Evolutionary conservation across 2,888 invertebrate species (phyloP).

Genomic region (Sinopyrophorus schimmeli): DNA sequence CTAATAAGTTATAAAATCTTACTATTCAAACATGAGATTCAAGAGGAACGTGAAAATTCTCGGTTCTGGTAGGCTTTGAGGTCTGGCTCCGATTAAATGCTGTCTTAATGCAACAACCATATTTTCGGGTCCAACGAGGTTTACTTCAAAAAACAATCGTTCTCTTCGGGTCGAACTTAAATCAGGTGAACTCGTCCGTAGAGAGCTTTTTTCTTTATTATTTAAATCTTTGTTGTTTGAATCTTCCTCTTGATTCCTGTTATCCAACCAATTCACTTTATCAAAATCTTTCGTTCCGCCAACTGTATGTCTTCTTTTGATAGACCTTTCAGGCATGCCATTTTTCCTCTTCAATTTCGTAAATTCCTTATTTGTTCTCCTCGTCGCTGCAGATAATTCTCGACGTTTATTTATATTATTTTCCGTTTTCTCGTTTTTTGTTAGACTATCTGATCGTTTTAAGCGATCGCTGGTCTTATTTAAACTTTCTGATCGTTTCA

Average conservation of each 20-base stretch:
- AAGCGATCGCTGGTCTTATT: slow-evolving; percentile 59
- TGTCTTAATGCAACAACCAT: slow-evolving; percentile 57
- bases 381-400: slow-evolving; percentile 57
- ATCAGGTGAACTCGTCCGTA: slow-evolving; percentile 66
- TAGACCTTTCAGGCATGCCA: slow-evolving; percentile 79
- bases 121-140: slow-evolving; percentile 58
- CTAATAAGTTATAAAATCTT: slow-evolving; percentile 10
- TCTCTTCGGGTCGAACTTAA: slow-evolving; percentile 56
- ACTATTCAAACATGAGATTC: slow-evolving; percentile 61
- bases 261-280: slow-evolving; percentile 63
- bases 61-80: slow-evolving; percentile 59
- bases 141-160: slow-evolving; percentile 58
- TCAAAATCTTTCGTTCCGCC: slow-evolving; percentile 90
- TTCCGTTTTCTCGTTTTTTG: slow-evolving; percentile 76
- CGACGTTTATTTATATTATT: slow-evolving; percentile 76
- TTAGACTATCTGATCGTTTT: slow-evolving; percentile 66
- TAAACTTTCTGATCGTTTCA: slow-evolving; percentile 65
- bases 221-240: slow-evolving; percentile 45
- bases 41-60: slow-evolving; percentile 61
- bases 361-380: slow-evolving; percentile 57
- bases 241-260: slow-evolving; percentile 57
- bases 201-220: slow-evolving; percentile 58
- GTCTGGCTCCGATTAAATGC: slow-evolving; percentile 57
- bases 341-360: slow-evolving; percentile 74
- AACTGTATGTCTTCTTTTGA: slow-evolving; percentile 88